Base-by-base conservation (phyloP, 2,888 invertebrate species). In the Synergus japonicus region DNA sequence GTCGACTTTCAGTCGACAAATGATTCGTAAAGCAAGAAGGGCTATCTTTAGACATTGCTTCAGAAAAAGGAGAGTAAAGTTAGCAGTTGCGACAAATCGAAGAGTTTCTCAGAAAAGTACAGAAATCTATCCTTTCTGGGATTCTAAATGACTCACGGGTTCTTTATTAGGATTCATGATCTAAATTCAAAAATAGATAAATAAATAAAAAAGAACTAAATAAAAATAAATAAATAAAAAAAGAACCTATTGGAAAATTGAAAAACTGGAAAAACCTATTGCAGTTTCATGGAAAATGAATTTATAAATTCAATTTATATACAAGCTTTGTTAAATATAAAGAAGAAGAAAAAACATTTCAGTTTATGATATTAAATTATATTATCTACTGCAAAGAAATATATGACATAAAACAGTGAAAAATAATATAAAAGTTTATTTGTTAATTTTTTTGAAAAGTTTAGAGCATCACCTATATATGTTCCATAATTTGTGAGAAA, bases 11-110 rank as follows among this genome's bases (percentile, higher is more conserved):
- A 76, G 78, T 65, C 79, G 73, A 83, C 79, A 81, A 81, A 82
- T 82, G 69, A 78, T 78, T 80, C 79, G 79, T 82, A 76, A 78
- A 79, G 79, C 76, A 73, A 73, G 73, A 73, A 73, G 73, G 78
- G 54, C 83, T 83, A 83, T 83, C 81, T 83, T 83, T 81, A 83
- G 83, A 81, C 81, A 66, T 76, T 65, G 66, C 78, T 78, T 78
- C 81, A 81, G 81, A 83, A 81, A 80, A 83, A 83, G 73, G 73
- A 73, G 73, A 37, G 54, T 73, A 73, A 54, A 37, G 54, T 73
- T 54, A n/a, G 73, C 73, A 54, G 73, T 54, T 73, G 41, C 37
- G 12, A 54, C 54, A 73, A 73, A 73, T 41, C 73, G n/a, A 73
- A 18, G 54, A 49, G 10, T 73, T 73, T 54, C 73, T 37, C 37